Base-by-base conservation (phyloP, 1,140 invertebrate species). In the Harlomillsia oculata region DNA sequence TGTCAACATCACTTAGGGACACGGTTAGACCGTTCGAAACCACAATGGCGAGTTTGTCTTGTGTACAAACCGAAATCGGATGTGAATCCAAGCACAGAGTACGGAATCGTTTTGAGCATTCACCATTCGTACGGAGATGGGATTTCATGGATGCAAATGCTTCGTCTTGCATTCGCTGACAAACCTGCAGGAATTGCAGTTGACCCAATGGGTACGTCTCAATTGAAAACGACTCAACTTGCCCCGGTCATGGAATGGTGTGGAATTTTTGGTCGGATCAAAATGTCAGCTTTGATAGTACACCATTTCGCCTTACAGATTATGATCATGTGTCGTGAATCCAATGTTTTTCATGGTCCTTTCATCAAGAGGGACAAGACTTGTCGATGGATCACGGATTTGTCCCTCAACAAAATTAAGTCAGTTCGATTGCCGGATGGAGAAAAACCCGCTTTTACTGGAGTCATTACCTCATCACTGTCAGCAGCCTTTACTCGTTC, bases 101-200 rank as follows among this genome's bases (percentile, higher is more conserved):
- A 45, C 41, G 34, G 25, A 26, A 36, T 37, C 21, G 36, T 37
- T 37, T 41, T 41, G 13, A 28, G 41, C 18, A 50, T 61, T 25
- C 59, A 61, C 30, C 59, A 61, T 49, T 34, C 59, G 3, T 61
- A 61, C 29, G 59, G 59, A 14, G 59, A 61, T 48, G 59, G 45
- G 0, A 28, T 53, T 3, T 37, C 28, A 21, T 61, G 59, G 59
- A 20, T 61, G 3, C 53, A 61, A 53, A 61, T 61, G 59, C 39
- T 61, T n/a, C 29, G 53, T 14, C 25, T 53, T 21, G 54, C 48
- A 14, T 56, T 61, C 14, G 54, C 59, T 5, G 59, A 61, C 23
- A 36, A 61, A 26, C 26, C 20, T 8, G 43, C 53, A 13, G 40
- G 41, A 16, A 18, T 56, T 13, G 50, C 59, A 5, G 20, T 61